phyloP scores from a whole-genome alignment of 2,797 vertebrate species.

The Cirrhinus molitorella region DNA sequence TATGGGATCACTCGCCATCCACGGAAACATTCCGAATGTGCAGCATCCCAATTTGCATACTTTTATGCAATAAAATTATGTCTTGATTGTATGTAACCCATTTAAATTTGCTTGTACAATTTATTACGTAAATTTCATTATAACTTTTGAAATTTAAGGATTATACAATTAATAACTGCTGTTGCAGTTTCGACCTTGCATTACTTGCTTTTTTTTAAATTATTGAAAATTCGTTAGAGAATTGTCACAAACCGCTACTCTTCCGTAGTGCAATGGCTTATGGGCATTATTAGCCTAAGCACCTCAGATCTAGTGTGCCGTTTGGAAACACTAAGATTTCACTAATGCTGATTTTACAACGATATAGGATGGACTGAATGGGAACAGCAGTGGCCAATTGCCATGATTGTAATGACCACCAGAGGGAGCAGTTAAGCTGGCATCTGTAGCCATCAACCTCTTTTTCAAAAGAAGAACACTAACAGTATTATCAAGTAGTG shows the following conservation, averaged over 20 bases:
- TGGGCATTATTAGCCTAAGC: background rate
- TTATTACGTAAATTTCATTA: background rate
- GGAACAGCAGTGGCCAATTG: background rate
- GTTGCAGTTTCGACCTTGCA: background rate
- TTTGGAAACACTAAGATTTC: background rate
- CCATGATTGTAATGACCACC: conserved; percentile 6
- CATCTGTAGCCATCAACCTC: background rate
- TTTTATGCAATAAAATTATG: background rate
- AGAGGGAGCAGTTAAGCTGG: conserved; percentile 24
- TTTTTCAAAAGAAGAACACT: background rate
- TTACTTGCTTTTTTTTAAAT: background rate
- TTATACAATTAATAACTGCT: too few species aligned
- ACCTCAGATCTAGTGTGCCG: background rate
- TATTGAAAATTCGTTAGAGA: background rate
- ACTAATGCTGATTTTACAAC: background rate
- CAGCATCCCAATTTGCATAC: background rate
- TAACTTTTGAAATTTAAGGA: background rate
- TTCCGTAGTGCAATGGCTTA: too few species aligned
- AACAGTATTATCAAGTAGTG: background rate
- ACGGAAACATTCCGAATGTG: background rate
- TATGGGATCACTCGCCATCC: background rate
- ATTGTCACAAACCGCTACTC: background rate
- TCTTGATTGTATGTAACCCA: background rate
- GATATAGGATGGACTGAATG: background rate
- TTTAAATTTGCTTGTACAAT: background rate